phyloP scores from a whole-genome alignment of 2,888 invertebrate species.

The Papilio gigon region DNA sequence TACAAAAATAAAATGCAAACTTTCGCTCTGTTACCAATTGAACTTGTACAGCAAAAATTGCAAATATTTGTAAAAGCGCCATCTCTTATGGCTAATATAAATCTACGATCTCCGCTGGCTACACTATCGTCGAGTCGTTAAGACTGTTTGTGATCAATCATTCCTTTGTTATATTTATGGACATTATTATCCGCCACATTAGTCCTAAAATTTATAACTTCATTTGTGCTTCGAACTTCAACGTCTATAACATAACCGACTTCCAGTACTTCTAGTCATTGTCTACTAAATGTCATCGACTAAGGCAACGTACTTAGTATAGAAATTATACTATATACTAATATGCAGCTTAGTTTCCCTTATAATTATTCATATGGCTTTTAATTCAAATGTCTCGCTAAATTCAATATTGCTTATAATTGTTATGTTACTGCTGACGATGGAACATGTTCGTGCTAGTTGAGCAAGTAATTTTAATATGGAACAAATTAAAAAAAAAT shows the following conservation, averaged over 20 bases:
- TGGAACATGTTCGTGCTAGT: constrained; percentile 26
- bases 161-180: constrained; percentile 3
- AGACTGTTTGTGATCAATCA: neutral
- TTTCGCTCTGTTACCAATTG: constrained; percentile 8
- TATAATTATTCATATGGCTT: constrained; percentile 17
- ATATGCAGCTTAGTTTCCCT: neutral
- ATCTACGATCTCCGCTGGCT: constrained; percentile 75
- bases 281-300: constrained; percentile 26
- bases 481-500: neutral
- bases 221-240: constrained; percentile 37
- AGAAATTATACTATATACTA: constrained; percentile 16
- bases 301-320: constrained; percentile 34
- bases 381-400: constrained; percentile 24
- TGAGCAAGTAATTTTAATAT: constrained; percentile 34
- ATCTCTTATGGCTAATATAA: constrained; percentile 71
- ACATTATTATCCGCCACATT: constrained; percentile 24
- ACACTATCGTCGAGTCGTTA: constrained; percentile 48
- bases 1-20: constrained; percentile 59
- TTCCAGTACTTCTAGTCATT: constrained; percentile 13
- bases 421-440: neutral
- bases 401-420: constrained; percentile 36
- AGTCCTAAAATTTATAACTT: constrained; percentile 28
- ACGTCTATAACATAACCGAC: constrained; percentile 25
- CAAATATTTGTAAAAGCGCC: constrained; percentile 66
- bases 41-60: constrained; percentile 47